Percentiles rank a stretch among this genome's conserved stretches.
These are phyloP conservation scores for Holothuria scabra DNA, from an alignment of 53 echinoderm and acorn worm species.

Conservation along the genomic window DNA sequence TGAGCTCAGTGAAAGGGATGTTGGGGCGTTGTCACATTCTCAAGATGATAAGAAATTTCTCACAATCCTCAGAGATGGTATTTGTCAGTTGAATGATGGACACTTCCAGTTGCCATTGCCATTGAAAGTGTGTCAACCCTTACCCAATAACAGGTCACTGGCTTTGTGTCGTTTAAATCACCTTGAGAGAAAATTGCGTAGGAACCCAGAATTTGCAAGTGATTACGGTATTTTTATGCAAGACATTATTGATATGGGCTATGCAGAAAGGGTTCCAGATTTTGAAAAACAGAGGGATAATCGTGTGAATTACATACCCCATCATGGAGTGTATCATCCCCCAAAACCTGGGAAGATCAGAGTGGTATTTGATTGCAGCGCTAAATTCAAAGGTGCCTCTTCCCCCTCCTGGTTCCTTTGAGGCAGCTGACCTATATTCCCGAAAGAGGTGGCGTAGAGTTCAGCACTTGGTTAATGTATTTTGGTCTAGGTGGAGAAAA, in stretches of 20 bases:
- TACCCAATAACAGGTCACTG: not conserved
- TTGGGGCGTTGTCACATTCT: not conserved
- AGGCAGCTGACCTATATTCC: too few relatives aligned
- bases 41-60: conserved; percentile 8
- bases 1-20: not conserved
- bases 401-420: too few relatives aligned
- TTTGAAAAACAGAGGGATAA: not conserved
- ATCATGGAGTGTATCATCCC: conserved; percentile 25
- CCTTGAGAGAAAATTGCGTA: not conserved
- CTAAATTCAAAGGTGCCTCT: not conserved
- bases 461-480: too few relatives aligned
- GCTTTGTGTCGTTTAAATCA: not conserved
- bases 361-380: conserved; percentile 16
- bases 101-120: conserved; percentile 23
- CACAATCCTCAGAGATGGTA: not conserved
- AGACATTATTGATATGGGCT: conserved; percentile 3
- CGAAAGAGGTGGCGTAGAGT: too few relatives aligned
- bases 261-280: not conserved
- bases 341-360: conserved; percentile 15
- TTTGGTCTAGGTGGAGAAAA: too few relatives aligned
- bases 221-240: conserved; percentile 11
- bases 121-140: not conserved
- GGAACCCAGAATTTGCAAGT: not conserved
- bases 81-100: not conserved
- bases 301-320: not conserved